A percentile compares a stretch with the other conserved stretches of the same genome.
These are phyloP conservation scores for Cetoscarus ocellatus DNA, from an alignment of 2,797 vertebrate genomes.

Conservation along the genomic window DNA sequence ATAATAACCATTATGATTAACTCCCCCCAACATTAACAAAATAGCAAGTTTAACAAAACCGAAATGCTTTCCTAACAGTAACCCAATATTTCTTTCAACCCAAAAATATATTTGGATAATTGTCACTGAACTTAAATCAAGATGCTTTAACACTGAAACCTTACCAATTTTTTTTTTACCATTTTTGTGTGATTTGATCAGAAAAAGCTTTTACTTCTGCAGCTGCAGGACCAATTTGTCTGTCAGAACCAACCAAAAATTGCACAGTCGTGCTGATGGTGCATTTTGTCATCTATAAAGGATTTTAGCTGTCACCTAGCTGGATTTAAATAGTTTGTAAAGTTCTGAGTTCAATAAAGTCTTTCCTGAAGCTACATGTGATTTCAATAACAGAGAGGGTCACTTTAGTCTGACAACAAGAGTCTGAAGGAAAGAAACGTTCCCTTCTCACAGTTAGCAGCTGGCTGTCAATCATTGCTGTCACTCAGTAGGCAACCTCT, in stretches of 20 bases:
- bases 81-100: too few relatives aligned
- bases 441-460: constrained; percentile 1
- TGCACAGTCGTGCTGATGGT: neutral
- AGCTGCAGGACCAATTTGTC: neutral
- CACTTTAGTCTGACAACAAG: neutral
- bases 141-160: too few relatives aligned
- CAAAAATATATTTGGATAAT: too few relatives aligned
- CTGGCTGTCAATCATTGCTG: neutral
- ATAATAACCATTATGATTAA: too few relatives aligned
- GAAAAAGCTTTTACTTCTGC: neutral
- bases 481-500: neutral
- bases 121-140: too few relatives aligned
- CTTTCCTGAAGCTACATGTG: neutral
- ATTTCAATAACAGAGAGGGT: neutral
- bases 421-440: neutral
- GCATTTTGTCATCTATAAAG: neutral
- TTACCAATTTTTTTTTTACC: too few relatives aligned
- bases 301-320: neutral
- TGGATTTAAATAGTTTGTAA: neutral
- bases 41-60: too few relatives aligned
- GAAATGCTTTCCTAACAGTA: too few relatives aligned
- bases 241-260: neutral
- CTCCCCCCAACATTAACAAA: too few relatives aligned
- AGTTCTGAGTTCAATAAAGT: neutral
- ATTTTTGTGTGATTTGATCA: too few relatives aligned